phyloP scores from a whole-genome alignment of 2,113 vertebrate species.

The Entelurus aequoreus region DNA sequence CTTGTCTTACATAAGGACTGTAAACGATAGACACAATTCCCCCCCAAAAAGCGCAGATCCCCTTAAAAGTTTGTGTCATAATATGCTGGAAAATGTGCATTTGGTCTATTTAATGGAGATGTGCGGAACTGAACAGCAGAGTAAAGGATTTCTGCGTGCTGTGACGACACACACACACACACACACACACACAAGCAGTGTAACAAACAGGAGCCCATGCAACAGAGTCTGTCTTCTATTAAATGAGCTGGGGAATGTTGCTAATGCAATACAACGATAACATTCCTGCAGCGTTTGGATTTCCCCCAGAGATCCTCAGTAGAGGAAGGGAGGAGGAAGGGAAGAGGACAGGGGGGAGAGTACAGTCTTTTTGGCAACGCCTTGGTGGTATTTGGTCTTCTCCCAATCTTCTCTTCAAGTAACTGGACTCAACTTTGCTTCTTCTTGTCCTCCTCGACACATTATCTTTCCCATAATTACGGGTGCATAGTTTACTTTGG shows the following conservation, averaged over 20 bases:
- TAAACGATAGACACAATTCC: too few species aligned
- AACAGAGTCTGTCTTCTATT: constrained; percentile 59
- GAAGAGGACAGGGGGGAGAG: constrained; percentile 31
- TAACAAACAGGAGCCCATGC: constrained; percentile 35
- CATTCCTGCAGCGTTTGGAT: constrained; percentile 71
- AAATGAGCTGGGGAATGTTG: constrained; percentile 61
- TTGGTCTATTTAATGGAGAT: background rate
- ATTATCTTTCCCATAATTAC: background rate
- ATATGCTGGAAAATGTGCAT: too few species aligned
- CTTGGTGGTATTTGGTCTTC: constrained; percentile 40
- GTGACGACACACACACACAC: constrained; percentile 1
- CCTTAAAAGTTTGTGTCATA: too few species aligned
- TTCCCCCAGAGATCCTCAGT: constrained; percentile 63
- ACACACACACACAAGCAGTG: constrained; percentile 16
- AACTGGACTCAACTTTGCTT: constrained; percentile 17
- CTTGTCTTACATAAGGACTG: too few species aligned
- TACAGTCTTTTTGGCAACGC: constrained; percentile 38
- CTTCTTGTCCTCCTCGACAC: constrained; percentile 6
- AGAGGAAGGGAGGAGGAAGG: constrained; percentile 29
- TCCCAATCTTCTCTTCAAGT: constrained; percentile 18
- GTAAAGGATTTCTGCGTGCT: constrained; percentile 8
- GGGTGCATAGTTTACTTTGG: background rate
- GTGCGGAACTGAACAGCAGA: background rate
- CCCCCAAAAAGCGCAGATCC: too few species aligned
- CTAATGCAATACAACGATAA: constrained; percentile 72